A percentile compares a stretch with the other conserved stretches of the same genome.
These are phyloP conservation scores for Capitulum mitella DNA, from an alignment of 2,888 invertebrate species.

Conservation along the genomic window DNA sequence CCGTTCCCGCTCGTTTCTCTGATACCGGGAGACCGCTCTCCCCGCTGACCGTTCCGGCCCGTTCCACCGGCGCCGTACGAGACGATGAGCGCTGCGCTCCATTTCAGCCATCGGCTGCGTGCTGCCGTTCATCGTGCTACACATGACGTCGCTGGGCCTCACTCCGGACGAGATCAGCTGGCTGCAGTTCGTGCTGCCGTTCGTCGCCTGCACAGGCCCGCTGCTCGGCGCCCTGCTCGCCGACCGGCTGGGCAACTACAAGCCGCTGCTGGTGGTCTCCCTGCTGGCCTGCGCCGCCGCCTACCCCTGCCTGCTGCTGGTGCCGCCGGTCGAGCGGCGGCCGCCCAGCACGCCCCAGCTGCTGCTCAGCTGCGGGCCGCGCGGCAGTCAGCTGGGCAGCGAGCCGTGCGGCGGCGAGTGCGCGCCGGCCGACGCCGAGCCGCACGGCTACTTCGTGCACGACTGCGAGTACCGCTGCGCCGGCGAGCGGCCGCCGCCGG, in stretches of 20 bases:
- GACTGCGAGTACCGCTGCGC: neutral
- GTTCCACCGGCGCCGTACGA: too few relatives aligned
- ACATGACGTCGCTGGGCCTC: slow-evolving; percentile 66
- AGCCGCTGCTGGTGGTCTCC: slow-evolving; percentile 40
- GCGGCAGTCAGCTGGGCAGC: neutral
- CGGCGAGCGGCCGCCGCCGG: neutral
- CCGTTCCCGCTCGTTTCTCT: too few relatives aligned
- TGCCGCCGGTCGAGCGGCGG: neutral
- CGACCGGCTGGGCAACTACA: slow-evolving; percentile 56
- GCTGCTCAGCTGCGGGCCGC: neutral
- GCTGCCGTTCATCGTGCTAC: slow-evolving; percentile 70
- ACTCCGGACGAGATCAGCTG: slow-evolving; percentile 64
- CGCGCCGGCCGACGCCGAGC: neutral
- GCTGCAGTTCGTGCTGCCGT: slow-evolving; percentile 70
- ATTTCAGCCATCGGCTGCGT: slow-evolving; percentile 51
- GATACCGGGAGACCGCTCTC: too few relatives aligned
- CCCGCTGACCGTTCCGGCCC: too few relatives aligned
- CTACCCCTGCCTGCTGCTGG: slow-evolving; percentile 19
- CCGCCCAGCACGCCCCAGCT: neutral
- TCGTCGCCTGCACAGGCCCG: slow-evolving; percentile 69
- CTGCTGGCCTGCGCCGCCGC: slow-evolving; percentile 37
- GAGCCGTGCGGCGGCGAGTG: neutral
- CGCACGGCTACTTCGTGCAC: neutral
- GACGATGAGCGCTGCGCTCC: too few relatives aligned
- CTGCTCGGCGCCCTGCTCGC: slow-evolving; percentile 68